Base-by-base conservation (phyloP, 2,888 invertebrate species). In the Periphyllus acericola region DNA sequence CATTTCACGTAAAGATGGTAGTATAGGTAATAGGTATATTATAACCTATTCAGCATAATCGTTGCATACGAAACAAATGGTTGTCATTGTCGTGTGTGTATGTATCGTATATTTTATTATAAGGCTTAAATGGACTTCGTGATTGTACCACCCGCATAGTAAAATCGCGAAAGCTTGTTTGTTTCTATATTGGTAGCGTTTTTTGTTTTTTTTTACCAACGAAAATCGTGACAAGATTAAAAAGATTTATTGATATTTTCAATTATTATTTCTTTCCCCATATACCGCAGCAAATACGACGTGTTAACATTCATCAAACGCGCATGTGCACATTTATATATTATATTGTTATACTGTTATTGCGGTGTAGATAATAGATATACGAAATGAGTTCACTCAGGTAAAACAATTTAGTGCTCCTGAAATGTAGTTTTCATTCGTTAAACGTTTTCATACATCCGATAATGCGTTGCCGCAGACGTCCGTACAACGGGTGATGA, bases 141-240 rank as follows among this genome's bases (percentile, higher is more conserved):
- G 74, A 83, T 75, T 75, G 11, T 83, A 83, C 74, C 74, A 40
- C 83, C 83, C 74, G 83, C 74, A 60, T n/a, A 29, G 74, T 14
- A 60, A 60, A 83, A 75, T 83, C n/a, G 55, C 46, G 72, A 72
- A 83, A 68, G 83, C 74, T 83, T 72, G 83, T 83, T 83, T 83
- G 55, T 74, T 34, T 83, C 34, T 34, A 11, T 82, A 55, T 83
- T 36, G 55, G 83, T 74, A 74, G 55, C 21, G 36, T 72, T 82
- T 55, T 78, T 60, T 83, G 55, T 11, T n/a, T 72, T 82, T 55
- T 78, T 60, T 83, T 25, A n/a, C 83, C 75, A 75, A 75, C 60
- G 60, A 60, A 83, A 83, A 83, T 83, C 83, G 83, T 83, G 83
- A 83, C 83, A 60, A 75, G 83, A 83, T 75, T 83, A 75, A 55